These are phyloP conservation scores for Dasyprocta punctata DNA, from an alignment of 2,113 vertebrate genomes.

Conservation along the genomic window DNA sequence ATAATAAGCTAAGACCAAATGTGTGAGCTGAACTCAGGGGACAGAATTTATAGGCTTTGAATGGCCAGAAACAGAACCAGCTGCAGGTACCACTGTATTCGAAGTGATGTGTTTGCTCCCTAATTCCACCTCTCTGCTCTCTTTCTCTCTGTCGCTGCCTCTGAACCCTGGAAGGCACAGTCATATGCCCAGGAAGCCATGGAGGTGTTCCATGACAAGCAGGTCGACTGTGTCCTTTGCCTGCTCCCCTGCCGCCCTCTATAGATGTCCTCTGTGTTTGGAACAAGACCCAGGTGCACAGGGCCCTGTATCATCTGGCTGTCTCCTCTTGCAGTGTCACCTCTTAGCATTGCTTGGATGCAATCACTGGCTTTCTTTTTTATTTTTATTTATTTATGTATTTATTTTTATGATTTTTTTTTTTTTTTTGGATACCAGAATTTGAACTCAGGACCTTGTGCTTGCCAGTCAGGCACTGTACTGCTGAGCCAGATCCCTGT, in stretches of 20 bases:
- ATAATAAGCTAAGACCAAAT: not conserved
- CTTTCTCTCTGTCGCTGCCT: too few relatives aligned
- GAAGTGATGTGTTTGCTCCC: not conserved
- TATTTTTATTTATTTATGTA: too few relatives aligned
- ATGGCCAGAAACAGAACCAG: not conserved
- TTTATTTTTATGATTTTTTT: too few relatives aligned
- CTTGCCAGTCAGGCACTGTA: too few relatives aligned
- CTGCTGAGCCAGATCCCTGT: too few relatives aligned
- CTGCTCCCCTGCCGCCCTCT: fast-evolving
- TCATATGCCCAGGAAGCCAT: fast-evolving
- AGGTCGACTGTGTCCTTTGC: not conserved
- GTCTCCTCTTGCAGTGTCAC: too few relatives aligned
- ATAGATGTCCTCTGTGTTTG: not conserved
- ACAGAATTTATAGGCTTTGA: not conserved
- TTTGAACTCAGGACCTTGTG: too few relatives aligned
- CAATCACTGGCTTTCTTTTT: not conserved
- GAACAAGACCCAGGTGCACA: not conserved
- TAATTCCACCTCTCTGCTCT: not conserved
- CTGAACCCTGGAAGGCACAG: fast-evolving
- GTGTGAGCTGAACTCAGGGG: not conserved
- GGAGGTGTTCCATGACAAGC: not conserved
- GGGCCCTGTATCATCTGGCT: not conserved
- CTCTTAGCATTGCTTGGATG: not conserved
- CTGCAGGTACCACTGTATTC: fast-evolving
- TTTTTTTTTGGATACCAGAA: too few relatives aligned